phyloP scores from a whole-genome alignment of 2,113 vertebrate species.

The Phoenicopterus ruber region DNA sequence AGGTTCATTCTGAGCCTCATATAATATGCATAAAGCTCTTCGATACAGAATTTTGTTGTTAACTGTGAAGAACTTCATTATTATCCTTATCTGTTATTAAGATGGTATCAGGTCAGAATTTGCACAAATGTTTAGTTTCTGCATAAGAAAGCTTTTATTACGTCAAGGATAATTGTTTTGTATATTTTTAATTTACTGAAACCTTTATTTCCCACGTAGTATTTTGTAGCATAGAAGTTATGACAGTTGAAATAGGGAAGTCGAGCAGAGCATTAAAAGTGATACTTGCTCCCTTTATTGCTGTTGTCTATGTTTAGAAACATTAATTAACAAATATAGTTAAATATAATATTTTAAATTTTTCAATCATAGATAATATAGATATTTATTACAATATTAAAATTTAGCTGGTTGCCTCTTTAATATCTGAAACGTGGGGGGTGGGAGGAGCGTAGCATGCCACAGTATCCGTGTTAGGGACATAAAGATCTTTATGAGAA shows the following conservation, averaged over 20 bases:
- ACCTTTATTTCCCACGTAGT: neutral
- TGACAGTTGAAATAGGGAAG: neutral
- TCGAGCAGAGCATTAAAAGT: neutral
- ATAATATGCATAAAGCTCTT: neutral
- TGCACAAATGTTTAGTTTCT: neutral
- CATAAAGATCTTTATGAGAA: neutral
- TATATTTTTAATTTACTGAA: neutral
- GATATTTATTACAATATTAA: neutral
- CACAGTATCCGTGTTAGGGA: neutral
- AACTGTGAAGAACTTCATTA: neutral
- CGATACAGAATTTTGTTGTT: neutral
- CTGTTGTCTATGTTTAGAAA: neutral
- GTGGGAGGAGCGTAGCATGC: fast-evolving
- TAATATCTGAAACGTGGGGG: neutral
- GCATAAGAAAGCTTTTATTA: neutral
- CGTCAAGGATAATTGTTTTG: neutral
- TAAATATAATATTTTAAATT: neutral
- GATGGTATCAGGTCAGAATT: neutral
- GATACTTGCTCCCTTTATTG: neutral
- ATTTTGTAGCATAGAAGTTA: neutral
- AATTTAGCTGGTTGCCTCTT: neutral
- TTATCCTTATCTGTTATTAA: neutral
- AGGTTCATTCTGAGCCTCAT: neutral
- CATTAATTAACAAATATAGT: neutral
- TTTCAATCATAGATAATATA: neutral